Conservation (phyloP, 2,113 vertebrate genomes). For the Alethe castanea region DNA sequence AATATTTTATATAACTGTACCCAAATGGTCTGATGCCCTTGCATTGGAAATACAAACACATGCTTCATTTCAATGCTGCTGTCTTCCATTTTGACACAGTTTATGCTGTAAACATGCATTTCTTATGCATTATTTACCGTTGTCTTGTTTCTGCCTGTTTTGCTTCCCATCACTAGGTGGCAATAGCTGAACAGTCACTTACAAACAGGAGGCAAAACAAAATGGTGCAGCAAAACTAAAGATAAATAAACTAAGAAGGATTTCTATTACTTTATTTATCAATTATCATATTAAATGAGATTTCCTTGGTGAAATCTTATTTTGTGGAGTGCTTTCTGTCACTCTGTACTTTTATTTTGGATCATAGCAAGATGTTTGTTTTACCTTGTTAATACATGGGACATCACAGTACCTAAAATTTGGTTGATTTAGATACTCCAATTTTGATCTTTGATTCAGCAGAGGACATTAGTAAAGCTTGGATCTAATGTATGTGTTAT, state of each 20-base stretch:
- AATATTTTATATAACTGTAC: background rate
- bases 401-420: background rate
- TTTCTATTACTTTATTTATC: background rate
- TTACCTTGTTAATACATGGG: background rate
- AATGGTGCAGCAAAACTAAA: conserved; percentile 12
- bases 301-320: background rate
- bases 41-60: background rate
- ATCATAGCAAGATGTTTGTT: background rate
- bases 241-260: background rate
- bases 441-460: background rate
- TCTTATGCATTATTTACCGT: background rate
- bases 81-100: background rate
- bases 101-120: background rate
- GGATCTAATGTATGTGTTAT: background rate
- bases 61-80: background rate
- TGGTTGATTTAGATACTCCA: background rate
- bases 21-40: background rate
- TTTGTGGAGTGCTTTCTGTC: background rate
- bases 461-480: background rate
- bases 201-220: background rate
- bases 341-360: background rate
- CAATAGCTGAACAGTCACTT: conserved; percentile 37
- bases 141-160: background rate
- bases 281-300: background rate
- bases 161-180: conserved; percentile 55